Percentiles rank a stretch among this genome's conserved stretches.
Conservation (phyloP, 2,888 invertebrate genomes). For the Sesia apiformis region DNA sequence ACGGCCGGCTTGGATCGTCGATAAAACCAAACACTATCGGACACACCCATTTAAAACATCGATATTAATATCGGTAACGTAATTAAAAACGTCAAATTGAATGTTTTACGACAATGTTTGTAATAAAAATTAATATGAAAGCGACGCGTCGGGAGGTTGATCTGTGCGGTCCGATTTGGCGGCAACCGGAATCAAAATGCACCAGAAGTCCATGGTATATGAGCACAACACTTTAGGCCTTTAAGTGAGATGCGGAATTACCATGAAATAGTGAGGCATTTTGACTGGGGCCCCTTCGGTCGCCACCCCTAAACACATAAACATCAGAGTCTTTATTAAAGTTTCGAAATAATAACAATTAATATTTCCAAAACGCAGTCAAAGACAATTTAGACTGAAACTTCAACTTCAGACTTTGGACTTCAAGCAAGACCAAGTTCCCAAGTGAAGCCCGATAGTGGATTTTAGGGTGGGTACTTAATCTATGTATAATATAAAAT, state of each 20-base stretch:
- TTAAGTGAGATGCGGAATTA: conserved; percentile 57
- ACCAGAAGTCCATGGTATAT: conserved; percentile 53
- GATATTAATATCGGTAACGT: conserved; percentile 35
- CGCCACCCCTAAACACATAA: conserved; percentile 54
- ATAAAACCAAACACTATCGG: conserved; percentile 64
- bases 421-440: conserved; percentile 41
- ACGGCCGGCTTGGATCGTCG: conserved; percentile 29
- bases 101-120: conserved; percentile 41
- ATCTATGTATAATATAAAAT: conserved; percentile 54
- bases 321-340: conserved; percentile 31
- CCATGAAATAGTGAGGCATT: conserved; percentile 46
- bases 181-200: conserved; percentile 51
- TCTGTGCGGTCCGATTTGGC: conserved; percentile 50
- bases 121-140: conserved; percentile 23
- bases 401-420: conserved; percentile 44
- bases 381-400: conserved; percentile 18
- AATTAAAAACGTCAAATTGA: conserved; percentile 46
- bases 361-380: not conserved
- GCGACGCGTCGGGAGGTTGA: conserved; percentile 39
- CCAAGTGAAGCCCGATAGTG: conserved; percentile 46
- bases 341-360: conserved; percentile 18
- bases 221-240: conserved; percentile 67
- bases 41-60: conserved; percentile 46
- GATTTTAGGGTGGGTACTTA: conserved; percentile 36
- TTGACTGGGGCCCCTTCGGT: conserved; percentile 59